phyloP scores from a whole-genome alignment of 1,140 invertebrate species.

The Leptopilina clavipes region DNA sequence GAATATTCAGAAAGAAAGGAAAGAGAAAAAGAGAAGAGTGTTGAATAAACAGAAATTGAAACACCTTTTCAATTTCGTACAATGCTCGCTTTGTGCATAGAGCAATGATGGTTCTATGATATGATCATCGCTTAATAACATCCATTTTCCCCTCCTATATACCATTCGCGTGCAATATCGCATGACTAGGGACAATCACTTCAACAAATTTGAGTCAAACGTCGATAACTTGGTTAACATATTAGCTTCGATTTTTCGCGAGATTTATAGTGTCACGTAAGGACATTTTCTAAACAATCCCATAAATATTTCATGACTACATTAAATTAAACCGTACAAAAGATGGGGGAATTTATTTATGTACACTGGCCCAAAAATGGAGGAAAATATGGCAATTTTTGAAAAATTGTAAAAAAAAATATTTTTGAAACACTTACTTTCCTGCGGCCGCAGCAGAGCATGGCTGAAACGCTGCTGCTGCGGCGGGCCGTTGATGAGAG shows the following conservation, averaged over 20 bases:
- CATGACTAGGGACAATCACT: slow-evolving; percentile 13
- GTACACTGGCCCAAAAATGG: not conserved
- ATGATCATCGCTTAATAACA: slow-evolving; percentile 14
- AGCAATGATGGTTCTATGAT: slow-evolving; percentile 12
- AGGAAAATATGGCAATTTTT: not conserved
- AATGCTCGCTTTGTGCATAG: not conserved
- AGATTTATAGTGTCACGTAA: slow-evolving; percentile 11
- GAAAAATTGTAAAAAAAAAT: slow-evolving; percentile 53
- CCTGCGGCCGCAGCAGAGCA: slow-evolving; percentile 91
- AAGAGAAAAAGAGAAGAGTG: not conserved
- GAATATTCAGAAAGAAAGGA: not conserved
- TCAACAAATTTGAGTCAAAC: slow-evolving; percentile 22
- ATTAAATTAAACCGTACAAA: too few relatives aligned
- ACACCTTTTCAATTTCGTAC: slow-evolving; percentile 8
- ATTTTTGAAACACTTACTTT: slow-evolving; percentile 78
- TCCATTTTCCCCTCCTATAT: not conserved
- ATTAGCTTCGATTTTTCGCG: slow-evolving; percentile 24
- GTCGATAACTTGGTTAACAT: slow-evolving; percentile 24
- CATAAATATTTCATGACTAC: too few relatives aligned
- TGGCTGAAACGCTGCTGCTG: slow-evolving; percentile 74
- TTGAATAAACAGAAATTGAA: slow-evolving; percentile 1
- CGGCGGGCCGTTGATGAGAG: slow-evolving; percentile 66
- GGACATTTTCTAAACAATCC: not conserved
- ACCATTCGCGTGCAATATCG: not conserved
- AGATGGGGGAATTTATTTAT: not conserved